phyloP scores from a whole-genome alignment of 2,113 vertebrate genomes.

The Anas platyrhynchos region DNA sequence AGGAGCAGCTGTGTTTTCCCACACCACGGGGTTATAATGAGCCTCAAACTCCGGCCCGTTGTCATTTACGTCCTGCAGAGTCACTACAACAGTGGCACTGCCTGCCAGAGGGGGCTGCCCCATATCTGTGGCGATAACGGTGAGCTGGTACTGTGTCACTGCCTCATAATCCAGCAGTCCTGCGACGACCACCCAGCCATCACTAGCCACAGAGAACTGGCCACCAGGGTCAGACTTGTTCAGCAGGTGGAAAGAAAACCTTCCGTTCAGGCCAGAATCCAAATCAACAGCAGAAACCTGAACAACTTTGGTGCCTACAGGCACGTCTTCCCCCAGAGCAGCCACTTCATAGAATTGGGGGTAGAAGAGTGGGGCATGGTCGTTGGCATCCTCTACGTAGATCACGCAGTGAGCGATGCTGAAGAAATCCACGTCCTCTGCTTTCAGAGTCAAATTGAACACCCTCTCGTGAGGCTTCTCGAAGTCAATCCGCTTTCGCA shows the following conservation, averaged over 20 bases:
- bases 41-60: slow-evolving; percentile 88
- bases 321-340: slow-evolving; percentile 80
- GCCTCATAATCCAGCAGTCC: slow-evolving; percentile 84
- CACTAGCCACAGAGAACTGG: slow-evolving; percentile 83
- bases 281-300: slow-evolving; percentile 87
- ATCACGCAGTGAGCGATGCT: slow-evolving; percentile 82
- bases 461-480: slow-evolving; percentile 87
- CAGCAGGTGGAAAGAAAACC: slow-evolving; percentile 81
- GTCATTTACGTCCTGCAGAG: slow-evolving; percentile 86
- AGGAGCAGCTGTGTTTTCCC: slow-evolving; percentile 86
- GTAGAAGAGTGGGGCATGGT: slow-evolving; percentile 86
- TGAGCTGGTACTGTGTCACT: slow-evolving; percentile 80
- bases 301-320: slow-evolving; percentile 83
- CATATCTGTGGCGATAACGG: slow-evolving; percentile 82
- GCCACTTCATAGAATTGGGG: slow-evolving; percentile 85
- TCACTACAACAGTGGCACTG: slow-evolving; percentile 82
- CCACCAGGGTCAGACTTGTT: slow-evolving; percentile 81
- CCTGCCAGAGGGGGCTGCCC: slow-evolving; percentile 83
- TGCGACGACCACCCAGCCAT: slow-evolving; percentile 84
- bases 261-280: slow-evolving; percentile 88
- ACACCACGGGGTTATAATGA: slow-evolving; percentile 83
- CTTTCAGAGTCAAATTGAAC: slow-evolving; percentile 90
- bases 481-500: slow-evolving; percentile 86
- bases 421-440: slow-evolving; percentile 86
- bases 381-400: slow-evolving; percentile 89